Conservation (phyloP, 2,113 vertebrate species). For the Anthoscopus minutus region DNA sequence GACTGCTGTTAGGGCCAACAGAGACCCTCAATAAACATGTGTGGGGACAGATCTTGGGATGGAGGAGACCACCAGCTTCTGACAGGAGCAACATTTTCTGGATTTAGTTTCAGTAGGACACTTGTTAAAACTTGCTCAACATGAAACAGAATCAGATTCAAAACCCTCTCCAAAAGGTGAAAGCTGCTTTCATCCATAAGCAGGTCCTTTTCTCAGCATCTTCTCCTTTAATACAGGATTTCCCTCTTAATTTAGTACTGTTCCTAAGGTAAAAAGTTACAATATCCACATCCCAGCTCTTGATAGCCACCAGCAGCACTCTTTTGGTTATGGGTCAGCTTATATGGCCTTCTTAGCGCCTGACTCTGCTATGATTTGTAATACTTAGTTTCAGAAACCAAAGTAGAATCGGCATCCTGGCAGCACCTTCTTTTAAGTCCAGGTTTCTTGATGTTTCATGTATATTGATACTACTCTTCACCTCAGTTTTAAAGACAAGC, state of each 20-base stretch:
- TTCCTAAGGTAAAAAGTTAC: background rate
- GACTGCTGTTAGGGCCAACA: background rate
- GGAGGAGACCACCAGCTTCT: background rate
- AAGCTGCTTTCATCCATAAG: background rate
- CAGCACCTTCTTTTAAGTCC: background rate
- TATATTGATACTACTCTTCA: background rate
- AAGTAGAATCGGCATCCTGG: background rate
- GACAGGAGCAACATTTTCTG: background rate
- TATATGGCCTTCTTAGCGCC: background rate
- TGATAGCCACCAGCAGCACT: background rate
- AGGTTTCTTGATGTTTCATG: background rate
- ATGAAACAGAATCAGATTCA: background rate
- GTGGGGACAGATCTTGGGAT: background rate
- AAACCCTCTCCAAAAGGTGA: background rate
- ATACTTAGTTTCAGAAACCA: background rate
- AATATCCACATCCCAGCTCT: background rate
- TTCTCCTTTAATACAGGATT: background rate
- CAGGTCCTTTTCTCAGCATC: background rate
- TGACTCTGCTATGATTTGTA: background rate
- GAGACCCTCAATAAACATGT: background rate
- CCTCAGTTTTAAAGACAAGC: background rate
- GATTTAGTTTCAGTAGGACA: background rate
- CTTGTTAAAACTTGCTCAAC: background rate
- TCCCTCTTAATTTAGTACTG: background rate
- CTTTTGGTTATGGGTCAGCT: background rate